phyloP scores from a whole-genome alignment of 2,888 invertebrate species.

The Drosophila birchii region DNA sequence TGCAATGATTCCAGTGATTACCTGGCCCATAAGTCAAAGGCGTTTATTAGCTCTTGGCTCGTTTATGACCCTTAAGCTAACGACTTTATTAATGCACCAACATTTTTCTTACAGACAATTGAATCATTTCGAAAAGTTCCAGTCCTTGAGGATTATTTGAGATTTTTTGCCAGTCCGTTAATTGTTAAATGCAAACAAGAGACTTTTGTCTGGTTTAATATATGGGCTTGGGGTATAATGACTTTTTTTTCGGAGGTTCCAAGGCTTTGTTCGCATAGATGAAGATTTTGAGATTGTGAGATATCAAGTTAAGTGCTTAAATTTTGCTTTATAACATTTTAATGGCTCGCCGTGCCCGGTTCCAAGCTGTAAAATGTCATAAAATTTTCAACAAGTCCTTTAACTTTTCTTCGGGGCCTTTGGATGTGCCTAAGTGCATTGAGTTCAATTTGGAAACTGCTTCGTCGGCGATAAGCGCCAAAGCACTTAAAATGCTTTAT shows the following conservation, averaged over 20 bases:
- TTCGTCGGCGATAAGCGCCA: conserved; percentile 68
- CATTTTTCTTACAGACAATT: conserved; percentile 50
- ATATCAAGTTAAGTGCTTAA: conserved; percentile 76
- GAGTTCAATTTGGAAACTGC: conserved; percentile 63
- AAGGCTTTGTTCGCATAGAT: conserved; percentile 55
- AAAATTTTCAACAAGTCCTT: conserved; percentile 79
- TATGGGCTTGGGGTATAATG: conserved; percentile 47
- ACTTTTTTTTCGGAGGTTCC: conserved; percentile 40
- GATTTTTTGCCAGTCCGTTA: conserved; percentile 45
- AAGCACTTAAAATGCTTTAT: conserved; percentile 78
- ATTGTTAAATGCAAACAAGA: conserved; percentile 66
- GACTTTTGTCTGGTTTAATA: conserved; percentile 30
- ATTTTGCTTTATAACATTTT: conserved; percentile 78
- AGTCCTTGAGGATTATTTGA: conserved; percentile 11
- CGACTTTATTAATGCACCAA: conserved; percentile 37
- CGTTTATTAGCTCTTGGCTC: conserved; percentile 29
- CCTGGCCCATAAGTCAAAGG: conserved; percentile 32
- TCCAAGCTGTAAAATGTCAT: conserved; percentile 74
- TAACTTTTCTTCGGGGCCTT: conserved; percentile 36
- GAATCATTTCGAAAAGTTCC: conserved; percentile 44
- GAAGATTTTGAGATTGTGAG: conserved; percentile 66
- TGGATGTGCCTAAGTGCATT: conserved; percentile 53
- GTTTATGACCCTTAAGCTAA: conserved; percentile 21
- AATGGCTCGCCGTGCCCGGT: conserved; percentile 52
- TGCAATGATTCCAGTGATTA: conserved; percentile 15